phyloP scores from a whole-genome alignment of 1,140 invertebrate species.

The Heliothis subflexa region DNA sequence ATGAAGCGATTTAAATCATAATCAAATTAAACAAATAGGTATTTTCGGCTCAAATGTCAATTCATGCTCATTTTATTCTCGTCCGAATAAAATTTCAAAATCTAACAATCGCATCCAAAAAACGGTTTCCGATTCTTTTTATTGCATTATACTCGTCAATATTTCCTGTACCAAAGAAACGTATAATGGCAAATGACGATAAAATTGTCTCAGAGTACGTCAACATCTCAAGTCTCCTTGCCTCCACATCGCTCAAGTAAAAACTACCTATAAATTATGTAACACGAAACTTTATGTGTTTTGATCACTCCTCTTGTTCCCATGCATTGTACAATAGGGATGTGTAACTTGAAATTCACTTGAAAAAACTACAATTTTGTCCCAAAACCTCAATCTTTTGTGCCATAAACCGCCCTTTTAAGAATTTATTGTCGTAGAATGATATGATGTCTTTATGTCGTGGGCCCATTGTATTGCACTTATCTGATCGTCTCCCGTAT shows the following conservation, averaged over 20 bases:
- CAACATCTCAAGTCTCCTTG: constrained; percentile 31
- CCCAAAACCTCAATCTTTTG: constrained; percentile 73
- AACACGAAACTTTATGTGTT: constrained; percentile 65
- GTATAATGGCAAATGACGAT: constrained; percentile 40
- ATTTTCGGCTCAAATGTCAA: neutral
- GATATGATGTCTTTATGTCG: constrained; percentile 85
- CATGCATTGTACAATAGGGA: constrained; percentile 71
- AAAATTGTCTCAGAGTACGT: constrained; percentile 38
- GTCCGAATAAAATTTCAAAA: neutral
- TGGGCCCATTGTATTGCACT: constrained; percentile 77
- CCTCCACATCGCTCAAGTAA: constrained; percentile 43
- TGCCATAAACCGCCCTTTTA: constrained; percentile 78
- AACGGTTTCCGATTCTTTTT: constrained; percentile 6
- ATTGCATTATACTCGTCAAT: neutral
- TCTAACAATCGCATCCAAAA: neutral
- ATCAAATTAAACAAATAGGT: no score
- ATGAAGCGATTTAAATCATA: no score
- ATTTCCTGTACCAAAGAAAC: constrained; percentile 29
- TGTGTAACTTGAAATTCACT: constrained; percentile 65
- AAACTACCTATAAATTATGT: constrained; percentile 65
- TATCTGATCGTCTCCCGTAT: constrained; percentile 80
- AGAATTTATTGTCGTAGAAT: constrained; percentile 82
- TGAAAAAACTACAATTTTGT: constrained; percentile 72
- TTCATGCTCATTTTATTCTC: no score
- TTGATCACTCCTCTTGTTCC: constrained; percentile 83